Evolutionary conservation across 2,888 invertebrate species (phyloP).

Genomic region (Heliconius ismenius): DNA sequence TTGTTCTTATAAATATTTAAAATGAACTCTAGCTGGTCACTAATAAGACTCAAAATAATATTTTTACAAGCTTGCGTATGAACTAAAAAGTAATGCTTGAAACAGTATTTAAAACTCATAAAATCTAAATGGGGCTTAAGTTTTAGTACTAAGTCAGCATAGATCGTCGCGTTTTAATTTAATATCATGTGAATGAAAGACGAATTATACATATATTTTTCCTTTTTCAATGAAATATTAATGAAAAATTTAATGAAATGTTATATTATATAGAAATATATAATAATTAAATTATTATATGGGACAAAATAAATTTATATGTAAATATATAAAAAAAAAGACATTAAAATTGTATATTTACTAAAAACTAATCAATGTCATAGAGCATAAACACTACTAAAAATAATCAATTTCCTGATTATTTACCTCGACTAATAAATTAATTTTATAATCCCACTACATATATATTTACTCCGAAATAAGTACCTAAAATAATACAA

Average conservation of each 20-base stretch:
- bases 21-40: background rate
- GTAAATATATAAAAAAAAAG: background rate
- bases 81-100: background rate
- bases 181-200: background rate
- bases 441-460: too few species aligned
- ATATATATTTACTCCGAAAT: too few species aligned
- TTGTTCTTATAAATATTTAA: background rate
- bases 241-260: too few species aligned
- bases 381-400: too few species aligned
- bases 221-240: background rate
- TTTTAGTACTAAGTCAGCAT: constrained; percentile 1
- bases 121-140: background rate
- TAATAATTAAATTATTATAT: background rate
- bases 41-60: background rate
- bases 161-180: constrained; percentile 2
- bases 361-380: too few species aligned
- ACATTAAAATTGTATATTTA: background rate
- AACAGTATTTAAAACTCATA: constrained; percentile 3
- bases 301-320: background rate
- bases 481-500: background rate
- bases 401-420: too few species aligned
- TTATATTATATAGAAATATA: background rate
- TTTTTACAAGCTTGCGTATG: background rate
- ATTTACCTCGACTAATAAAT: too few species aligned
- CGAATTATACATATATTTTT: background rate